Conservation (phyloP, 2,113 vertebrate species). For the Petrocephalus microphthalmus region DNA sequence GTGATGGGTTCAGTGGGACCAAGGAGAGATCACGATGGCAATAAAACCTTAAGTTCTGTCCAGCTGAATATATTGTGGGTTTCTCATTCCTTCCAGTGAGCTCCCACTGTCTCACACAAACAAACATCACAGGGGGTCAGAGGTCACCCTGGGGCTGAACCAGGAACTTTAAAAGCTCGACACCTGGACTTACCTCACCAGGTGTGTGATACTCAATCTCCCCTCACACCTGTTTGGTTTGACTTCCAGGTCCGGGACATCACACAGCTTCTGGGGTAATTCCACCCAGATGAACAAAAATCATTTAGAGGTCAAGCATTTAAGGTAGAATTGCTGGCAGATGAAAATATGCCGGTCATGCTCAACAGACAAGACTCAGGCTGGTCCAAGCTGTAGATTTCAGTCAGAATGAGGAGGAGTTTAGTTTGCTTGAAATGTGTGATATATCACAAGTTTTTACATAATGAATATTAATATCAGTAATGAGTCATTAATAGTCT, state of each 20-base stretch:
- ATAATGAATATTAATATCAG: not conserved
- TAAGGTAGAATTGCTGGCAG: not conserved
- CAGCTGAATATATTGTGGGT: not conserved
- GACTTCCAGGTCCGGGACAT: not conserved
- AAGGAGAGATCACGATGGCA: not conserved
- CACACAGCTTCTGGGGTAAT: not conserved
- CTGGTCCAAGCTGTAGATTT: not conserved
- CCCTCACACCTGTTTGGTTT: not conserved
- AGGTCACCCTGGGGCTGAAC: not conserved
- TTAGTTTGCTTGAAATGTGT: not conserved
- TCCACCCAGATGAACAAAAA: not conserved
- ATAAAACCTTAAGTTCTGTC: not conserved
- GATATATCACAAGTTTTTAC: constrained; percentile 11
- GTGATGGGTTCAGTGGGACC: not conserved
- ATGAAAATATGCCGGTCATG: not conserved
- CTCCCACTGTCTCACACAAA: not conserved
- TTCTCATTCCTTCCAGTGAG: not conserved
- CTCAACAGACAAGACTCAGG: not conserved
- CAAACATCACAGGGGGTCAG: not conserved
- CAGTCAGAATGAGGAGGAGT: constrained; percentile 6
- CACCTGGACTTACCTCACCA: constrained; percentile 19
- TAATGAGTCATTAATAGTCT: not conserved
- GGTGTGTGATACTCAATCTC: not conserved
- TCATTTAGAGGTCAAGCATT: not conserved
- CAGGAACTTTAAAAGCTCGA: not conserved